Conservation (phyloP, 2,797 vertebrate species). For the Coracias cyanogaster region DNA sequence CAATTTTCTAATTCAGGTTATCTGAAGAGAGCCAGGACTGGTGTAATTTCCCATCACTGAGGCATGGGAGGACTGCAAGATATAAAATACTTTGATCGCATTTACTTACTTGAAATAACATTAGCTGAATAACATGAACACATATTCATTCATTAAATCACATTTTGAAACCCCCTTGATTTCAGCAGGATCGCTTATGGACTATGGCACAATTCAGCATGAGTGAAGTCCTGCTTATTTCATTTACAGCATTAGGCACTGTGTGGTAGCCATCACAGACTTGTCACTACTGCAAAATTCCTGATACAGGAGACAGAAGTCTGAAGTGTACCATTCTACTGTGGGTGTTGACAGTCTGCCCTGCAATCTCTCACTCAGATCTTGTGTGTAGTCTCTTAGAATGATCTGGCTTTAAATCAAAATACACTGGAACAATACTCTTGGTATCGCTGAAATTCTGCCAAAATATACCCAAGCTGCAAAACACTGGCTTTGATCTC, state of each 20-base stretch:
- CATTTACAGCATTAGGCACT: neutral
- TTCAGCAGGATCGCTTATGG: neutral
- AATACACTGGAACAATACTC: neutral
- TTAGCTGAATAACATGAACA: fast-evolving
- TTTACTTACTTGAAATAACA: neutral
- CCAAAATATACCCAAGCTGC: slow-evolving; percentile 7
- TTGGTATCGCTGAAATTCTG: neutral
- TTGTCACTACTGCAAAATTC: neutral
- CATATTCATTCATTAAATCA: neutral
- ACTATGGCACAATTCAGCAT: neutral
- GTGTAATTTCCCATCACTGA: neutral
- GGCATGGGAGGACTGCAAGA: neutral
- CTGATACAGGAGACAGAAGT: neutral
- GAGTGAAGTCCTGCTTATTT: neutral
- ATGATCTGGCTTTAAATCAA: slow-evolving; percentile 24
- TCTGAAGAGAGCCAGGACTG: neutral
- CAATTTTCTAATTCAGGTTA: neutral
- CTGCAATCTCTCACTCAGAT: slow-evolving; percentile 2
- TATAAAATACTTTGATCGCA: neutral
- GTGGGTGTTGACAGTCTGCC: neutral
- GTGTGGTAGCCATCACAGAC: neutral
- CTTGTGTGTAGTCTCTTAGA: neutral
- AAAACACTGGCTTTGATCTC: neutral
- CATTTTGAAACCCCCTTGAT: neutral
- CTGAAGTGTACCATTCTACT: neutral